These are phyloP conservation scores for Acomys russatus DNA, from an alignment of 2,797 vertebrate genomes.

Conservation along the genomic window DNA sequence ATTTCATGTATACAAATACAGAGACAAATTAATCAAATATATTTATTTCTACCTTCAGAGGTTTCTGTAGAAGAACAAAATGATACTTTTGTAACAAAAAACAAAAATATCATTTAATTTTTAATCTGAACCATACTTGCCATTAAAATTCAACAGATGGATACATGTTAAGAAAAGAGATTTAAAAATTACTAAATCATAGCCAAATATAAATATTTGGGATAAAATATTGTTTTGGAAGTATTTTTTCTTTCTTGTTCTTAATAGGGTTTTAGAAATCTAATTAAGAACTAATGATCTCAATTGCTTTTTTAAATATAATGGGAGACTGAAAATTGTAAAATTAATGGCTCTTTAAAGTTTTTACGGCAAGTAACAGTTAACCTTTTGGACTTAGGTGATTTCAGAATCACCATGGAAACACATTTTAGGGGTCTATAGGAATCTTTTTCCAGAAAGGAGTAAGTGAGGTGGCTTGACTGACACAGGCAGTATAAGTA, in stretches of 20 bases:
- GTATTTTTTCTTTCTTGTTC: background rate
- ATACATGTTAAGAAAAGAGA: background rate
- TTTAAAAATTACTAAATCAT: background rate
- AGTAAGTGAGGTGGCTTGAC: rapidly evolving
- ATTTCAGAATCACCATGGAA: background rate
- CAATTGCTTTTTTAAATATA: background rate
- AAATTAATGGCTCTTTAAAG: background rate
- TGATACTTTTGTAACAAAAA: slow-evolving; percentile 2
- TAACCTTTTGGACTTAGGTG: background rate
- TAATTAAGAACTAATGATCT: background rate
- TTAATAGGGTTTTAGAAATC: background rate
- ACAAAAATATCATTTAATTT: background rate
- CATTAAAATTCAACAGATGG: slow-evolving; percentile 17
- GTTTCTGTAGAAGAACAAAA: background rate
- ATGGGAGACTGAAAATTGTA: background rate
- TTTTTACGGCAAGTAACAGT: background rate
- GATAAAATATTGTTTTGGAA: background rate
- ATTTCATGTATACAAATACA: background rate
- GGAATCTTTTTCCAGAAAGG: background rate
- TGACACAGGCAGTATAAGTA: background rate
- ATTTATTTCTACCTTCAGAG: background rate
- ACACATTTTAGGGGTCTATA: background rate
- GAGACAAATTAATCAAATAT: background rate
- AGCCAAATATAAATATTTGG: background rate
- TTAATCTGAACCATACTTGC: background rate